These are phyloP conservation scores for Choloepus didactylus DNA, from an alignment of 2,797 vertebrate genomes.

Conservation along the genomic window DNA sequence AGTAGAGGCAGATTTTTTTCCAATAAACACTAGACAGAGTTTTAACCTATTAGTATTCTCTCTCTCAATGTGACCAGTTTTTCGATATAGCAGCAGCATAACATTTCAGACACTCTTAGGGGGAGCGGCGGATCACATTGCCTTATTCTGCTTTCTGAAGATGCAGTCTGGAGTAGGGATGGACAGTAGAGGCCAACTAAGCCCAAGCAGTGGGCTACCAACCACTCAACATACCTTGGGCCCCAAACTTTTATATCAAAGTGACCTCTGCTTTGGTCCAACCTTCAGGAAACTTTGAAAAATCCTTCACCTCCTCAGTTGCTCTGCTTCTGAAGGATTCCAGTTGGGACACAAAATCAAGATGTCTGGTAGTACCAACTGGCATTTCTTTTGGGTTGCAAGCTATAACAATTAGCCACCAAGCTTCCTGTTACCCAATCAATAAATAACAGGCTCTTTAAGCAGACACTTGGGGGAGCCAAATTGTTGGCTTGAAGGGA, in stretches of 20 bases:
- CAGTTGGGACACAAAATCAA: neutral
- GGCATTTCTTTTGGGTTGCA: neutral
- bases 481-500: conserved; percentile 21
- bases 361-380: neutral
- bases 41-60: neutral
- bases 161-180: neutral
- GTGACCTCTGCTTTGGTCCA: neutral
- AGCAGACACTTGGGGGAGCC: conserved; percentile 63
- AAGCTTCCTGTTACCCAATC: neutral
- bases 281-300: neutral
- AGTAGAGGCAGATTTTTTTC: neutral
- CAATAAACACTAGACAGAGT: neutral
- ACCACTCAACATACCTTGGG: neutral
- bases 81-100: neutral
- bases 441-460: conserved; percentile 62
- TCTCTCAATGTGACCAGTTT: neutral
- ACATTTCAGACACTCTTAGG: neutral
- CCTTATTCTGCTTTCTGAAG: conserved; percentile 6
- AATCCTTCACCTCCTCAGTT: neutral
- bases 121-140: neutral
- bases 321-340: neutral
- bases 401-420: conserved; percentile 2
- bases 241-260: neutral
- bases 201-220: neutral
- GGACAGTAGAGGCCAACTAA: neutral